phyloP scores from a whole-genome alignment of 2,113 vertebrate genomes.

The Pygoscelis antarcticus region DNA sequence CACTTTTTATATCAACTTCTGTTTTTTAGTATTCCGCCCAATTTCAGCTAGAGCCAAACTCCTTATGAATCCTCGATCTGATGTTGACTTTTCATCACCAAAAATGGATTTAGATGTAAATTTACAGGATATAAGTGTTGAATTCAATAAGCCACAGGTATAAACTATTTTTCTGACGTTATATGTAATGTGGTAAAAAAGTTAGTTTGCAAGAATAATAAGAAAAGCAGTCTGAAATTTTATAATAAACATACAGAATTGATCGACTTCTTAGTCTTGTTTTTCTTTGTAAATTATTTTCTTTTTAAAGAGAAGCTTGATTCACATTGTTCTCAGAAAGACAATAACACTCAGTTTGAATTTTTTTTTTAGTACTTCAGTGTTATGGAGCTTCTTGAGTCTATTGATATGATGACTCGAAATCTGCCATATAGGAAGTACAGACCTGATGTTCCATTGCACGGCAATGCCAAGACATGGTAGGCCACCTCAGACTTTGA shows the following conservation, averaged over 20 bases:
- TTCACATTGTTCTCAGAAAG: not conserved
- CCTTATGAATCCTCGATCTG: constrained; percentile 94
- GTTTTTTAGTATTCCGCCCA: constrained; percentile 89
- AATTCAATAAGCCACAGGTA: constrained; percentile 94
- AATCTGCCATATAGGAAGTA: constrained; percentile 96
- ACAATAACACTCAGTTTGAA: not conserved
- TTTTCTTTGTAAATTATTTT: not conserved
- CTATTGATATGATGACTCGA: constrained; percentile 94
- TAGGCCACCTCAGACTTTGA: constrained; percentile 57
- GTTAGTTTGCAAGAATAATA: not conserved
- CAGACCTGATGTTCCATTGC: constrained; percentile 83
- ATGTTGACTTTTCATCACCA: constrained; percentile 91
- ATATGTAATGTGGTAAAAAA: not conserved
- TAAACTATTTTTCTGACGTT: not conserved
- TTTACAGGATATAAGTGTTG: constrained; percentile 89
- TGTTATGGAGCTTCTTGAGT: constrained; percentile 94
- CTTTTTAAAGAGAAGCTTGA: not conserved
- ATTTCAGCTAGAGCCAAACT: constrained; percentile 94
- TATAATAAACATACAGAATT: not conserved
- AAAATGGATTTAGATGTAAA: constrained; percentile 92
- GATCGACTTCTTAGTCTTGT: not conserved
- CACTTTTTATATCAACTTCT: not conserved
- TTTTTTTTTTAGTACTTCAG: constrained; percentile 87
- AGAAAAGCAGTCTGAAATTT: not conserved
- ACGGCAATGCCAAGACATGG: constrained; percentile 83